A percentile compares a stretch with the other conserved stretches of the same genome.
These are phyloP conservation scores for Dynastes maya DNA, from an alignment of 2,888 invertebrate species.

Conservation along the genomic window DNA sequence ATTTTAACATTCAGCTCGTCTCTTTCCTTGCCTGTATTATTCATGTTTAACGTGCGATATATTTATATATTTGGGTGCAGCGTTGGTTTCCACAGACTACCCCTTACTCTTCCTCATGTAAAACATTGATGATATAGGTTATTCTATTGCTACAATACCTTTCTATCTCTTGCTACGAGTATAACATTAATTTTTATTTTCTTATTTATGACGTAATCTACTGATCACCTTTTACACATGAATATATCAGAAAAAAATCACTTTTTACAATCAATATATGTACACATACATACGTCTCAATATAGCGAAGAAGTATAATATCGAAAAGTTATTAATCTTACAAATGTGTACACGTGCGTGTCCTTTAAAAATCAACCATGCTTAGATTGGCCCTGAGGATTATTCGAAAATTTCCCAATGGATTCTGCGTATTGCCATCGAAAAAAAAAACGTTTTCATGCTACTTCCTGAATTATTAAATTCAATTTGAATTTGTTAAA, in stretches of 20 bases:
- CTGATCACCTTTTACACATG: neutral
- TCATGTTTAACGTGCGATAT: conserved; percentile 65
- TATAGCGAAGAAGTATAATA: neutral
- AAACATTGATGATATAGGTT: conserved; percentile 61
- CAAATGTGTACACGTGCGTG: conserved; percentile 36
- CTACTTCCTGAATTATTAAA: conserved; percentile 64
- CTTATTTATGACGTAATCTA: conserved; percentile 38
- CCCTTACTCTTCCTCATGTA: conserved; percentile 56
- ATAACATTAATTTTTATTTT: conserved; percentile 1
- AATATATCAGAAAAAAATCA: too few relatives aligned
- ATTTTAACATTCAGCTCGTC: conserved; percentile 66
- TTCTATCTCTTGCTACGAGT: conserved; percentile 30
- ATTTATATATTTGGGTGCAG: conserved; percentile 65
- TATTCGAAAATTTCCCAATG: conserved; percentile 63
- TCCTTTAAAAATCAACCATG: conserved; percentile 40
- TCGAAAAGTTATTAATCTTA: conserved; percentile 40
- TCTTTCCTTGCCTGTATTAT: conserved; percentile 65
- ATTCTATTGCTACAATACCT: conserved; percentile 56
- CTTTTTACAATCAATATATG: too few relatives aligned
- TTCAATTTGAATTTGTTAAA: conserved; percentile 63
- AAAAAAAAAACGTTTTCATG: conserved; percentile 61
- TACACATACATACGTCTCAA: too few relatives aligned
- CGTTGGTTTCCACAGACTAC: conserved; percentile 58
- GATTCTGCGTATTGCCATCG: conserved; percentile 60
- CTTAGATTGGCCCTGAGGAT: conserved; percentile 61